Conservation (phyloP, 2,113 vertebrate species). For the Zosterops lateralis region DNA sequence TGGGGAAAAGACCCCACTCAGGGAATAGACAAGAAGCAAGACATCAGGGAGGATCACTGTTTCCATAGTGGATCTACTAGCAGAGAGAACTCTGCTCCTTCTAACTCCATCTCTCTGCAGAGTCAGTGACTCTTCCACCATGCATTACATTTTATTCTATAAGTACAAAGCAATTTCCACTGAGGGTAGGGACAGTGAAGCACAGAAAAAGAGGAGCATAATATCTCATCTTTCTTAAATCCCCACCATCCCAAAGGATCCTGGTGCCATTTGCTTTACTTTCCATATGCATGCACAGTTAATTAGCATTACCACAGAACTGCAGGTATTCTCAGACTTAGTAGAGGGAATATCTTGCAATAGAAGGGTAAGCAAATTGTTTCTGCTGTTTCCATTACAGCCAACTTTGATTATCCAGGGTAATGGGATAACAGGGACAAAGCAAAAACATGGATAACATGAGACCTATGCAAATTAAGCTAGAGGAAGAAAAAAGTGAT, state of each 20-base stretch:
- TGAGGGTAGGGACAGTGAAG: constrained; percentile 17
- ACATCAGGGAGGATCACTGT: not conserved
- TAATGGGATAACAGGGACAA: constrained; percentile 65
- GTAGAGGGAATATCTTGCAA: constrained; percentile 48
- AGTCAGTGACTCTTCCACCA: not conserved
- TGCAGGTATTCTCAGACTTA: constrained; percentile 53
- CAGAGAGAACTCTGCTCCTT: not conserved
- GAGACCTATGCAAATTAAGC: constrained; percentile 41
- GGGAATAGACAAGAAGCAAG: not conserved
- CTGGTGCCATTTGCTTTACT: not conserved
- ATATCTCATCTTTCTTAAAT: constrained; percentile 59
- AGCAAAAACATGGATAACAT: constrained; percentile 43
- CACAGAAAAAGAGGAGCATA: constrained; percentile 29
- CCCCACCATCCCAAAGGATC: constrained; percentile 43
- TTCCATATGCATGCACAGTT: constrained; percentile 44
- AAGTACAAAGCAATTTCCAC: not conserved
- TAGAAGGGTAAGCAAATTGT: constrained; percentile 58
- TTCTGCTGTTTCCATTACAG: constrained; percentile 57
- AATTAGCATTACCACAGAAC: constrained; percentile 52
- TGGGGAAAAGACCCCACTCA: not conserved
- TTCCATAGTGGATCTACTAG: not conserved
- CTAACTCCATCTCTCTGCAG: not conserved
- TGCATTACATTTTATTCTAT: not conserved
- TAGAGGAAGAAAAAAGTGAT: not conserved
- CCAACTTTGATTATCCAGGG: constrained; percentile 59